Base-by-base conservation (phyloP, 2,888 invertebrate genomes). In the Drosophila histrio region DNA sequence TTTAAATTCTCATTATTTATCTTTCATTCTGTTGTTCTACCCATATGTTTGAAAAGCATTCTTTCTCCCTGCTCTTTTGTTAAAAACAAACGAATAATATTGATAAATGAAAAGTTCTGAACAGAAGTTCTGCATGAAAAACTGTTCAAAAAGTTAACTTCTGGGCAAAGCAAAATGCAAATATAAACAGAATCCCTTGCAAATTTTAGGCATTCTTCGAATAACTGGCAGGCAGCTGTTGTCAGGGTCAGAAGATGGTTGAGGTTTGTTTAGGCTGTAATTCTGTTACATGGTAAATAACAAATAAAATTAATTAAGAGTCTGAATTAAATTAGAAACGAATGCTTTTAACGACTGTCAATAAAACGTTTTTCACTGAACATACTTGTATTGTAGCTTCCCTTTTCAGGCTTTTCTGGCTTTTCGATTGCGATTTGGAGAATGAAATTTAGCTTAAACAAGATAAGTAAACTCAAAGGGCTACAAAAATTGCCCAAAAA, bases 251-350 rank as follows among this genome's bases (percentile, higher is more conserved):
- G 32, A n/a, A n/a, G 3, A 19, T 1, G 30, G 34, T 3, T 24
- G 28, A 19, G 50, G 59, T 61, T 71, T 56, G 47, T 39, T 66
- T 62, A 38, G 43, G 61, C 34, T 34, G 17, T 19, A 19, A 7
- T 8, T 7, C n/a, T 26, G 56, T 13, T 61, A 53, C 32, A 39
- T 44, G 26, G 30, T 47, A 43, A 47, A 69, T 38, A 57, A 52
- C 59, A 72, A 68, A 68, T 54, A 67, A 62, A 74, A 61, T 71
- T 74, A 71, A 78, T 78, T 68, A 74, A 50, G 56, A 58, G 21
- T 59, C 47, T 32, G 44, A 78, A 70, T 61, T 64, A 62, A 74
- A 67, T 65, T 60, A 54, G 41, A 47, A 47, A 44, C 57, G 36
- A 21, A 28, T 57, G 44, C 73, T 50, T 44, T 69, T 63, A 52